Base-by-base conservation (phyloP, 2,113 vertebrate species). In the human (Homo sapiens) region DNA sequence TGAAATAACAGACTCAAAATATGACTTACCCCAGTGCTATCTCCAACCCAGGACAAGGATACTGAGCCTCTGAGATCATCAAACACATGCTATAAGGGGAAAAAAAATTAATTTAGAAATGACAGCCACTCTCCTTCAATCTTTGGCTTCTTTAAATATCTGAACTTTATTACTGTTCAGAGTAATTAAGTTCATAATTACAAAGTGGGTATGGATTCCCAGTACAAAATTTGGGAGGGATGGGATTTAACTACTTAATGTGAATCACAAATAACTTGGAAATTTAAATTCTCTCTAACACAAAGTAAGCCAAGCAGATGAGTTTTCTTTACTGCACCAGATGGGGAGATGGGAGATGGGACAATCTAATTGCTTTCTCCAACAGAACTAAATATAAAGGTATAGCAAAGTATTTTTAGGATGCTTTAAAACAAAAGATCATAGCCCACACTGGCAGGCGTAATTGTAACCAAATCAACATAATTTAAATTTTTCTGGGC, bases 31-130 rank as follows among this genome's bases (percentile, higher is more conserved):
- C 99, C 99, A 32, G 99, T 99, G 98, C 99, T 99, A 97, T 99
- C 99, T 95, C 99, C 99, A 98, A 99, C 99, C 99, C 99, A 99
- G 95, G 99, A 99, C 96, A 99, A 98, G 0, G 99, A 99, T 89
- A 99, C 99, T 0, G 99, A 99, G 96, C 99, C 99, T 96, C 99
- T 99, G 95, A 99, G 98, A 97, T 99, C 99, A 89, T 99, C 98
- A 89, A 99, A 99, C 76, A 96, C 94, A 52, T 98, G 98, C 99
- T 99, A 97, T 11, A 87, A 88, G 70, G 93, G 78, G 50, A 84
- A 48, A 92, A 35, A 93, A 80, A 72, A 72, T 76, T 82, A 22
- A 86, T 76, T 98, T 95, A 96, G 88, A 95, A 96, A 95, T n/a
- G 48, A 45, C 72, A 95, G 59, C 79, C 18, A 75, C 14, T 68